Conservation (phyloP, 2,888 invertebrate genomes). For the Cremastinae sp. region DNA sequence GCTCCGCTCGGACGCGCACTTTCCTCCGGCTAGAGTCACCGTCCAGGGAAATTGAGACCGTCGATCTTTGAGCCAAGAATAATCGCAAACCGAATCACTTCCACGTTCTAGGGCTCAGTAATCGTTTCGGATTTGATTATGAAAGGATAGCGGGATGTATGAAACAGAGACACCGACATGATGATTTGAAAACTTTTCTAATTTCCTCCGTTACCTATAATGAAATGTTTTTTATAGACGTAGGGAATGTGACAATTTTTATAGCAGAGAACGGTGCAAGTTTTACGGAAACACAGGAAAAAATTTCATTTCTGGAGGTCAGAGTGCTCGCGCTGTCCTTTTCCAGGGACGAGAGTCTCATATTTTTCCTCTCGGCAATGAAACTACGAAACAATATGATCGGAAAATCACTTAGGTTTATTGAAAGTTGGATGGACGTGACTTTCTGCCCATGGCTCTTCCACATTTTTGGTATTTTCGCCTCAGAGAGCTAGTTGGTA, state of each 20-base stretch:
- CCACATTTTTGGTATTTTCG: conserved; percentile 24
- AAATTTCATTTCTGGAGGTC: conserved; percentile 28
- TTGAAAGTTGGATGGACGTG: conserved; percentile 63
- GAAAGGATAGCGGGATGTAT: background rate
- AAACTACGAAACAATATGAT: conserved; percentile 72
- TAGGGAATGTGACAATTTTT: too few relatives aligned
- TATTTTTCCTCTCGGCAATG: conserved; percentile 66
- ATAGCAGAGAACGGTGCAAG: background rate
- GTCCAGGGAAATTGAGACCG: conserved; percentile 17
- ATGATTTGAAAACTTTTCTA: background rate
- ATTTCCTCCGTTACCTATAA: background rate
- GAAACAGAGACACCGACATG: background rate
- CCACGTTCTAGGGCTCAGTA: background rate
- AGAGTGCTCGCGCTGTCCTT: conserved; percentile 15
- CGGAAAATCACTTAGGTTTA: conserved; percentile 75
- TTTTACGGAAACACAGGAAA: conserved; percentile 1
- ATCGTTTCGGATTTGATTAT: conserved; percentile 16
- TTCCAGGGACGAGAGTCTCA: conserved; percentile 22
- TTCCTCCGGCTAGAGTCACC: conserved; percentile 17
- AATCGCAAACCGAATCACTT: conserved; percentile 34
- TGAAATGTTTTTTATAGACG: background rate
- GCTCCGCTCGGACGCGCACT: conserved; percentile 24
- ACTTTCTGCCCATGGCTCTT: conserved; percentile 34
- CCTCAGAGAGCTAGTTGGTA: conserved; percentile 65
- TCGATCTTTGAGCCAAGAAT: conserved; percentile 19